Evolutionary conservation across 1,140 invertebrate species (phyloP).

Genomic region (Adelges cooleyi): DNA sequence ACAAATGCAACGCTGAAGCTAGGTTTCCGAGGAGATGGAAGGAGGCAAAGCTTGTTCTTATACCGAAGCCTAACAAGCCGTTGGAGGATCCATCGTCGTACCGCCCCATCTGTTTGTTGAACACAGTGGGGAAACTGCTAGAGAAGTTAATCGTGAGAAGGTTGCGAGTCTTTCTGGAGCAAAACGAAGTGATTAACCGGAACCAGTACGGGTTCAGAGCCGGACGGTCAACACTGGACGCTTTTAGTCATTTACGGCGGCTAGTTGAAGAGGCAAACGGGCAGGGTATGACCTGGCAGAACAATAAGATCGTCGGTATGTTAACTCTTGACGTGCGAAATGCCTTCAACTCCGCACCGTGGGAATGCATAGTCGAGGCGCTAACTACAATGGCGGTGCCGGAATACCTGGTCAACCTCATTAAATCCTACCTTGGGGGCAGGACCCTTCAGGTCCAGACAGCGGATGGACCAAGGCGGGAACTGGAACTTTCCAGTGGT

Average conservation of each 20-base stretch:
- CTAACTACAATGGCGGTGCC: not conserved
- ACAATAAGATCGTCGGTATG: no score
- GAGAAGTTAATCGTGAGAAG: not conserved
- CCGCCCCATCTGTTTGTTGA: not conserved
- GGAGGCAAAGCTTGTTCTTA: not conserved
- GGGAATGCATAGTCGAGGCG: no score
- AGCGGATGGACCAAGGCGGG: not conserved
- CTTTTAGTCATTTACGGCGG: no score
- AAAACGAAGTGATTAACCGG: not conserved
- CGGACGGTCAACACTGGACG: not conserved
- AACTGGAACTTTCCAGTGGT: not conserved
- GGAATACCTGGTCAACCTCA: not conserved
- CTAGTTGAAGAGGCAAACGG: no score
- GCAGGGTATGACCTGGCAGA: no score
- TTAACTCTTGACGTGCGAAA: not conserved
- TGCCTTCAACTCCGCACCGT: not conserved
- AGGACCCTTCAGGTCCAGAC: no score
- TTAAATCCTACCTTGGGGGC: not conserved
- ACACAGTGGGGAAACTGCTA: not conserved
- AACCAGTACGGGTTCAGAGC: not conserved
- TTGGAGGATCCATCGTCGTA: not conserved
- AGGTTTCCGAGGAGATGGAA: not conserved
- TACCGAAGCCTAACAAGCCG: not conserved
- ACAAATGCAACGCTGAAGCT: not conserved
- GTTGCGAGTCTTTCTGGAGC: not conserved